Evolutionary conservation across 2,113 vertebrate genomes (phyloP), one percentile per base, ranked within the genome.

Genomic region (Dolichallabes microphthalmus): DNA sequence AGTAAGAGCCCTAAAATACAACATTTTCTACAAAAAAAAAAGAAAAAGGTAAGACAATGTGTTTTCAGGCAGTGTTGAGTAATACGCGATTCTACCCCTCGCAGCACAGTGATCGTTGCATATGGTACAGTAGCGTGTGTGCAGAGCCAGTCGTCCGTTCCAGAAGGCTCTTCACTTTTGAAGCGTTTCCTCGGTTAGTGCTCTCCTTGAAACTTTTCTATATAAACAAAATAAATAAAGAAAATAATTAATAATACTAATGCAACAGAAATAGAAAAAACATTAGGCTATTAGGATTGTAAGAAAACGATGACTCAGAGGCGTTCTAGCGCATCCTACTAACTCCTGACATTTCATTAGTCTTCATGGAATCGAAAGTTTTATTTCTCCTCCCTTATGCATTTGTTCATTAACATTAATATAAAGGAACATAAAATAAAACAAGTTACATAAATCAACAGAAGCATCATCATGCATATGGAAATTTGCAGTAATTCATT

Each of bases 51-150:
- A 89, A 89, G 32, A 71, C n/a, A 32, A 78, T 45, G 86, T 90
- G 87, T 61, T 88, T 88, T 86, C 87, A 90, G 92, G 89, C 60
- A 92, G 83, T 89, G 60, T 85, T 82, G 87, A 93, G 93, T 91
- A 91, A 92, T 91, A 90, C 92, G 91, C 87, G 85, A 89, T 93
- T 92, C 92, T 60, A 87, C 91, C 91, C 93, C 91, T 89, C 85
- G 74, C 87, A 92, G 90, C 93, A 86, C 89, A 25, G 83, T 86
- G 86, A 93, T 90, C 91, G 90, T 91, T 94, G 92, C 91, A 94
- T 92, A 93, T 94, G 82, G 92, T 94, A 94, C 92, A 94, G 86
- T 68, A 82, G 89, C 83, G 88, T 90, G 88, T 84, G 88, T 87
- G 75, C 30, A 58, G 78, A 80, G 80, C 88, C 91, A 77, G 9